Base-by-base conservation (phyloP, 2,113 vertebrate genomes). In the Chlamydotis undulata region DNA sequence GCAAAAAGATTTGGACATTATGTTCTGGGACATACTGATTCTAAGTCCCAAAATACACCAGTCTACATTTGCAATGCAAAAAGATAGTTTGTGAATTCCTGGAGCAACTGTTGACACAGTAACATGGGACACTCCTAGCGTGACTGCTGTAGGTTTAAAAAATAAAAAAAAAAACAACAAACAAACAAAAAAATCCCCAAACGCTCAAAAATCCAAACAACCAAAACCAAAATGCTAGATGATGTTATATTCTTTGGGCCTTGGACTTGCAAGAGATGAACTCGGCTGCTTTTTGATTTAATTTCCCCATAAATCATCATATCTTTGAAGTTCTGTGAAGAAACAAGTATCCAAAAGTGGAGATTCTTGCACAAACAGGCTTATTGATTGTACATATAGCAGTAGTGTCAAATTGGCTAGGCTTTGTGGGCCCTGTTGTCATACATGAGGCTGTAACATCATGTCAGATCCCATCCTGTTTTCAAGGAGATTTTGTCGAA, bases 251-350 rank as follows among this genome's bases (percentile, higher is more conserved):
- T 47, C 35, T 84, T 49, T 78, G 19, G 4, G 5, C 23, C 31
- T 84, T 65, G n/a, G 33, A 68, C 22, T 6, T 90, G 43, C 15
- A 47, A 17, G 73, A 57, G 24, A 17, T 71, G 28, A 90, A 73
- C 12, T 28, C 22, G 0, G 10, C 10, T 16, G 6, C 5, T 64
- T 87, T 89, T 87, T 60, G 19, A n/a, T 17, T 0, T 3, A n/a
- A 3, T 39, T 83, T 55, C 22, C 80, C 15, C 25, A 37, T 73
- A 12, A 88, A 16, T 19, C 1, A 1, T 18, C 31, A 13, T 7
- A 31, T n/a, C 6, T 55, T 59, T 47, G 23, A 83, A 61, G 22
- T 18, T 91, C 69, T 75, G 14, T 55, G 37, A 68, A 47, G 74
- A 81, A 82, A 31, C 4, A 26, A 39, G 22, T 37, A 31, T 61